These are phyloP conservation scores for Drosophila trapezifrons DNA, from an alignment of 1,140 invertebrate species.

Conservation along the genomic window DNA sequence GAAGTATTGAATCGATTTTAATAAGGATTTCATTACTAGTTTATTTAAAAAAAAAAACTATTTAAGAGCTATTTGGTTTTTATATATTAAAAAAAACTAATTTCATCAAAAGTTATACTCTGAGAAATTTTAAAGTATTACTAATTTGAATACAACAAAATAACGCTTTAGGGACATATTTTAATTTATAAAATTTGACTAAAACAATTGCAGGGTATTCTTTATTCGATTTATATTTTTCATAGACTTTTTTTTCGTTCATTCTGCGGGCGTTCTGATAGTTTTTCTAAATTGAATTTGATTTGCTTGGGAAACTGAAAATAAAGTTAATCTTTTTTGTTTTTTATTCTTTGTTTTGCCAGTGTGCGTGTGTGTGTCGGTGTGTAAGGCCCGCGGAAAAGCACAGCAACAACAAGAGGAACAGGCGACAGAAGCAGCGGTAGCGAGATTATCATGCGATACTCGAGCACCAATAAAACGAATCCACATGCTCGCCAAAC, in stretches of 20 bases:
- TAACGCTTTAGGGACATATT: too few species aligned
- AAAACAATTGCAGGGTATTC: not conserved
- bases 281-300: conserved; percentile 35
- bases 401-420: conserved; percentile 53
- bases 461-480: conserved; percentile 79
- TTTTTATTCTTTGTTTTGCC: not conserved
- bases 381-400: conserved; percentile 55
- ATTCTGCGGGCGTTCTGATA: conserved; percentile 16
- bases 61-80: not conserved
- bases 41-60: too few species aligned
- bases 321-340: conserved; percentile 3
- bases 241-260: not conserved
- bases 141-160: not conserved
- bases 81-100: not conserved
- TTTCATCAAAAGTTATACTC: too few species aligned
- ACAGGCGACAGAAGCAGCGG: conserved; percentile 33
- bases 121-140: not conserved
- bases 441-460: conserved; percentile 78
- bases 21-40: too few species aligned
- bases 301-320: conserved; percentile 39
- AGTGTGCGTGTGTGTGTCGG: conserved; percentile 11
- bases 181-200: not conserved
- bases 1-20: too few species aligned
- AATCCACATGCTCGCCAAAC: conserved; percentile 72
- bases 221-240: not conserved